phyloP scores from a whole-genome alignment of 2,888 invertebrate species.

The Lycaena phlaeas region DNA sequence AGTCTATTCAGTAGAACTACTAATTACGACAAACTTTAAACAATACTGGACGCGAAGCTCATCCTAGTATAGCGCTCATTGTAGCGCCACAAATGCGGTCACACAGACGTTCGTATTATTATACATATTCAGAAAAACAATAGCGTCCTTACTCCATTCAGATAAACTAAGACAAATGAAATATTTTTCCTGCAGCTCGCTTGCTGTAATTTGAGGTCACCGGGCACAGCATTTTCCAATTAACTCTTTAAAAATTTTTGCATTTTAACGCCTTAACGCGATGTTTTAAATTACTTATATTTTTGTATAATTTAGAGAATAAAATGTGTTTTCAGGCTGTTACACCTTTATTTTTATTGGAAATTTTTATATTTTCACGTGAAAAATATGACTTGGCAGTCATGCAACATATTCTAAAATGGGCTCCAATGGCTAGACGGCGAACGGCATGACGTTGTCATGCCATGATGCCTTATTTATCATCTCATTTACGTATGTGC shows the following conservation, averaged over 20 bases:
- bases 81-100: constrained; percentile 64
- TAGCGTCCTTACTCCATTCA: constrained; percentile 56
- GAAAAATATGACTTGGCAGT: too few species aligned
- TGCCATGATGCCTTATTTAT: too few species aligned
- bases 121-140: constrained; percentile 69
- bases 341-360: too few species aligned
- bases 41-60: constrained; percentile 70
- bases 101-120: constrained; percentile 57
- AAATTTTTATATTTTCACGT: too few species aligned
- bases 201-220: constrained; percentile 29
- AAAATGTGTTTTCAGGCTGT: constrained; percentile 1
- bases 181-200: constrained; percentile 37
- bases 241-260: constrained; percentile 14
- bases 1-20: constrained; percentile 61
- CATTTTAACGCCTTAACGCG: constrained; percentile 8
- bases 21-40: constrained; percentile 72
- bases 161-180: constrained; percentile 58
- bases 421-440: too few species aligned
- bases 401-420: too few species aligned
- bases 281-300: constrained; percentile 3
- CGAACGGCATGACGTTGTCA: too few species aligned
- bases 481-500: too few species aligned
- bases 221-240: constrained; percentile 21
- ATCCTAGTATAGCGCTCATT: constrained; percentile 65
- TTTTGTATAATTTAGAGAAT: constrained; percentile 1